phyloP scores from a whole-genome alignment of 2,888 invertebrate species.

The Melanostoma scalare region DNA sequence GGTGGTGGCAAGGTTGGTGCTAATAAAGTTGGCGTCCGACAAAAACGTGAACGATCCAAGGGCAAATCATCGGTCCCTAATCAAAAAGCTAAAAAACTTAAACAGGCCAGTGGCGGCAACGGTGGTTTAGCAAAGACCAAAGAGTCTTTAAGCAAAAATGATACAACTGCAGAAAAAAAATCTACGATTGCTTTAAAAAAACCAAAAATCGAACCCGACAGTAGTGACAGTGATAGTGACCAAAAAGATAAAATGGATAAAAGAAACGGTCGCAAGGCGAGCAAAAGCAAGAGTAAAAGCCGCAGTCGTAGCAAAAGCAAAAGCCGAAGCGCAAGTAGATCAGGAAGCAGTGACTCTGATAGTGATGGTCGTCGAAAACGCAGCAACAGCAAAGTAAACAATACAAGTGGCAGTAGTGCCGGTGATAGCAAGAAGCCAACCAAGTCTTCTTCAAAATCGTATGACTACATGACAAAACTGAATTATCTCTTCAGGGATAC shows the following conservation, averaged over 20 bases:
- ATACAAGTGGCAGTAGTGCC: constrained; percentile 48
- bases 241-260: constrained; percentile 47
- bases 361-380: constrained; percentile 57
- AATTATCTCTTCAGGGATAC: constrained; percentile 97
- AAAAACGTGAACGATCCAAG: constrained; percentile 83
- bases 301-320: constrained; percentile 44
- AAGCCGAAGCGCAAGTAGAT: constrained; percentile 19
- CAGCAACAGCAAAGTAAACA: constrained; percentile 76
- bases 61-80: constrained; percentile 58
- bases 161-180: constrained; percentile 49
- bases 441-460: constrained; percentile 84
- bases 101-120: constrained; percentile 37
- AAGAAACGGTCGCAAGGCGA: constrained; percentile 60
- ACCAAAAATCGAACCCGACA: constrained; percentile 67
- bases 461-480: constrained; percentile 93
- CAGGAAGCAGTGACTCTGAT: constrained; percentile 43
- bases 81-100: constrained; percentile 79
- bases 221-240: constrained; percentile 65
- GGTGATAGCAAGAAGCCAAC: constrained; percentile 78
- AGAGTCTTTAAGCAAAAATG: constrained; percentile 45
- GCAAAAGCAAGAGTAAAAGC: constrained; percentile 56
- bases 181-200: constrained; percentile 55
- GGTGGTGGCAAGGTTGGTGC: constrained; percentile 12
- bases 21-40: constrained; percentile 83
- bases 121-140: constrained; percentile 34